Base-by-base conservation (phyloP, 2,888 invertebrate genomes). In the Ephialtes manifestator region DNA sequence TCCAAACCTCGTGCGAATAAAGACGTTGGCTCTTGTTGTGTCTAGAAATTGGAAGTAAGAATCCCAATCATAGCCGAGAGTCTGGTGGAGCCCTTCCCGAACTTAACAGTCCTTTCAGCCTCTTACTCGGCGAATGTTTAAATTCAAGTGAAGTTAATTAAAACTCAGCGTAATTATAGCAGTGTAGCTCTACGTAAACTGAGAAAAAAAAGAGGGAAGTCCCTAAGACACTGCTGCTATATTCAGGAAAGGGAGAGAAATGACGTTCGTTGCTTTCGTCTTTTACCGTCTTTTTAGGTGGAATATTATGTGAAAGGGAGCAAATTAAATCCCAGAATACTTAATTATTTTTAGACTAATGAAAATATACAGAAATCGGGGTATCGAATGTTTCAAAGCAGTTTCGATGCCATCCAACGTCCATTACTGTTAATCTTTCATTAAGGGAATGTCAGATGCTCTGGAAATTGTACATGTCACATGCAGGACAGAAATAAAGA, bases 91-190 rank as follows among this genome's bases (percentile, higher is more conserved):
- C 74, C 60, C 63, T 75, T 53, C 51, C 53, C 53, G 43, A 63
- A 74, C 63, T 28, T 20, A 43, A 53, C 55, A 18, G 39, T 51
- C 20, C 72, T 18, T 55, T 35, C 65, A 70, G 70, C 48, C 65
- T 77, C 76, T 68, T 72, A 48, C 83, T 88, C 84, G 88, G 89
- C 90, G 89, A 91, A 90, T 91, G 89, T 90, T 91, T 88, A 90
- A 90, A 91, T 91, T 91, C 89, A 86, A 88, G 90, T 88, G 89
- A 91, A 90, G 91, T 91, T 91, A 91, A 91, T 91, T 91, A 91
- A 91, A 91, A 91, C 91, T 89, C 89, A 87, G 89, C 87, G 91
- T 89, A 91, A 91, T 91, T 91, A 91, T 90, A 89, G 89, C 88
- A 81, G 86, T 84, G 81, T 86, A 77, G 84, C 80, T 86, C 87